Conservation (phyloP, 2,888 invertebrate genomes). For the Lycocerus yunnanus region DNA sequence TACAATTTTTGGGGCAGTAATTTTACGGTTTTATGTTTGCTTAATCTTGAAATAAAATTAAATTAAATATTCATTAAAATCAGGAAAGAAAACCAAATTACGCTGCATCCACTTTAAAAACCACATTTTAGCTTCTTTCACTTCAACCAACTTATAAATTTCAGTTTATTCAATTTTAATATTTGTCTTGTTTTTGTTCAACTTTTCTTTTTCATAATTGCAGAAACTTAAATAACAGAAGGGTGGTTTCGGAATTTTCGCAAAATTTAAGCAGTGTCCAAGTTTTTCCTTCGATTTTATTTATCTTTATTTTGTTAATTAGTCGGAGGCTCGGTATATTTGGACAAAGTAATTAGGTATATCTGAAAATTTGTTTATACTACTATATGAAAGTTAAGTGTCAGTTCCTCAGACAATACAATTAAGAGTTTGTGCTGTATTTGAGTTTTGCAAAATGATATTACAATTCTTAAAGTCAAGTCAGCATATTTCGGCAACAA, state of each 20-base stretch:
- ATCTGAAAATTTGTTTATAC: not conserved
- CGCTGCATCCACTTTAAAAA: not conserved
- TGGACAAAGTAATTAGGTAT: not conserved
- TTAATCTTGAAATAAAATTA: not conserved
- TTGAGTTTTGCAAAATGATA: not conserved
- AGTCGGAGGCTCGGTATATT: not conserved
- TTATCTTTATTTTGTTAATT: not conserved
- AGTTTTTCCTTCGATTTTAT: not conserved
- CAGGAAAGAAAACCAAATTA: not conserved
- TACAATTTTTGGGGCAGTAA: not conserved
- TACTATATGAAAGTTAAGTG: not conserved
- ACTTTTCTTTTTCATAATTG: not conserved
- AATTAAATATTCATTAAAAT: constrained; percentile 14
- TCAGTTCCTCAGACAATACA: not conserved
- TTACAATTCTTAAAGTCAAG: constrained; percentile 7
- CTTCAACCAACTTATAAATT: constrained; percentile 8
- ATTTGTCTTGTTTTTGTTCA: not conserved
- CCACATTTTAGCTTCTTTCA: constrained; percentile 2
- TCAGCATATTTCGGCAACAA: constrained; percentile 24
- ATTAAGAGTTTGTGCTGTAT: not conserved
- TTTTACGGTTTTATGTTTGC: not conserved
- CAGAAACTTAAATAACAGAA: not conserved
- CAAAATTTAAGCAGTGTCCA: not conserved
- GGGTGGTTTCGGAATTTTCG: no score
- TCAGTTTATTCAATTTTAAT: constrained; percentile 4